A percentile compares a stretch with the other conserved stretches of the same genome.
Conservation (phyloP, 1,140 invertebrate species). For the Bombus balteatus region DNA sequence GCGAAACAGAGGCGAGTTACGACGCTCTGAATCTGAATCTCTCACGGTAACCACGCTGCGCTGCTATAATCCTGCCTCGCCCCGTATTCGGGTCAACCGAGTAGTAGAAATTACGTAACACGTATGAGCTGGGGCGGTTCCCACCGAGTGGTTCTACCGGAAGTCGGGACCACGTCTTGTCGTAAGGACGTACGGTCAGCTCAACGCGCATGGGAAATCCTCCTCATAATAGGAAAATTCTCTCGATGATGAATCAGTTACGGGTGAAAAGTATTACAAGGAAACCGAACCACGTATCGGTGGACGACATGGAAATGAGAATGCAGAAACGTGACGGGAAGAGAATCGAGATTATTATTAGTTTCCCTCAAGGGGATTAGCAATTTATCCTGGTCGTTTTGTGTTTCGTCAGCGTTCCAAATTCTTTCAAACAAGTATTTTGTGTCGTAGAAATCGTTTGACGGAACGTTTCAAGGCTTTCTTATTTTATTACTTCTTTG, state of each 20-base stretch:
- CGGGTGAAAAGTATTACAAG: conserved; percentile 36
- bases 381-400: not conserved
- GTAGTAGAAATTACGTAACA: conserved; percentile 74
- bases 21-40: conserved; percentile 80
- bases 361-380: not conserved
- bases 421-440: not conserved
- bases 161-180: conserved; percentile 66
- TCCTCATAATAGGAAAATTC: conserved; percentile 3
- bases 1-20: conserved; percentile 73
- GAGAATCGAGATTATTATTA: conserved; percentile 7
- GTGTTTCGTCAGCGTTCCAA: not conserved
- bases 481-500: not conserved
- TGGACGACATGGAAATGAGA: conserved; percentile 14
- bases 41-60: conserved; percentile 76
- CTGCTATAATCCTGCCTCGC: conserved; percentile 66
- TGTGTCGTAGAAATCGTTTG: not conserved
- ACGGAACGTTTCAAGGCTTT: not conserved
- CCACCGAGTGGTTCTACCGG: conserved; percentile 74
- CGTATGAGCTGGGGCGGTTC: conserved; percentile 70
- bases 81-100: conserved; percentile 80
- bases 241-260: conserved; percentile 16
- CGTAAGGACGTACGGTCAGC: conserved; percentile 48
- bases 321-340: not conserved
- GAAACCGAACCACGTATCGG: not conserved
- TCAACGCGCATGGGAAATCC: conserved; percentile 31